These are phyloP conservation scores for Tylochromis polylepis DNA, from an alignment of 2,113 vertebrate species.

Conservation along the genomic window DNA sequence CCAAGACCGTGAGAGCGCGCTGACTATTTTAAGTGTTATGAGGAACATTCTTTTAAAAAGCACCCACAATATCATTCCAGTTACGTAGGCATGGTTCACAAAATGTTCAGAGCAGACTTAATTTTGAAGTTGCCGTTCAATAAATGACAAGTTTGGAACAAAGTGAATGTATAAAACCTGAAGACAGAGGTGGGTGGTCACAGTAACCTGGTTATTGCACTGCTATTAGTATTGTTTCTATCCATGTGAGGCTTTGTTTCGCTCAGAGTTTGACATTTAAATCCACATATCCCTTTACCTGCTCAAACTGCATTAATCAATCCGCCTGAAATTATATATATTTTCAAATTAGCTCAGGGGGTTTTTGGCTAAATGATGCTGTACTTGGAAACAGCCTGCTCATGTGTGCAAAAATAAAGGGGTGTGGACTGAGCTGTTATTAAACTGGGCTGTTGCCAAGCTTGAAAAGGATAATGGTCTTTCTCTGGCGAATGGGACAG, in stretches of 20 bases:
- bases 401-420: not conserved
- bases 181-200: conserved; percentile 6
- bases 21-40: not conserved
- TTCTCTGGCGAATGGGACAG: conserved; percentile 20
- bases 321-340: not conserved
- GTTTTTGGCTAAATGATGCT: not conserved
- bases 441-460: not conserved
- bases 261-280: not conserved
- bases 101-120: not conserved
- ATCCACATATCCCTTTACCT: not conserved
- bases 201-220: not conserved
- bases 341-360: not conserved
- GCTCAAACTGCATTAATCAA: not conserved
- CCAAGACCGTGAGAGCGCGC: not conserved
- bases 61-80: not conserved
- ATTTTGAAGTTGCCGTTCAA: not conserved
- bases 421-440: not conserved
- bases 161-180: not conserved
- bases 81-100: not conserved
- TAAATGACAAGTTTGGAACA: conserved; percentile 10
- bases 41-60: not conserved
- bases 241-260: not conserved
- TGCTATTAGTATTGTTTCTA: not conserved
- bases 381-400: not conserved
- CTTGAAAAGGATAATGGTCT: conserved; percentile 10